Evolutionary conservation across 1,140 invertebrate species (phyloP).

Genomic region (Brachionus manjavacas): DNA sequence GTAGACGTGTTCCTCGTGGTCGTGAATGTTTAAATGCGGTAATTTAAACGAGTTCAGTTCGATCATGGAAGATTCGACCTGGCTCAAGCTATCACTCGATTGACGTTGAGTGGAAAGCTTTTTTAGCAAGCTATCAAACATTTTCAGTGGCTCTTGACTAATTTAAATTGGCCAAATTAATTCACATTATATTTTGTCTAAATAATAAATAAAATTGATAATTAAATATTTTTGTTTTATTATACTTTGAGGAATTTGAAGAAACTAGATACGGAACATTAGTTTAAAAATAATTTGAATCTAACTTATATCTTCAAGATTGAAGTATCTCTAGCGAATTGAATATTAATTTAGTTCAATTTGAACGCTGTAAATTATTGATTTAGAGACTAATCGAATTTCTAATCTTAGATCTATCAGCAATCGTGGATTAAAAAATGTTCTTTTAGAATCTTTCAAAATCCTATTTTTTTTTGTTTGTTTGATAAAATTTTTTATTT

Average conservation of each 20-base stretch:
- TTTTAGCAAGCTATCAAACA: slow-evolving; percentile 13
- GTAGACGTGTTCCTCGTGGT: background rate
- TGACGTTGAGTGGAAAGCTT: slow-evolving; percentile 4
- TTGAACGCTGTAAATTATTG: background rate
- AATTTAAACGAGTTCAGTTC: background rate
- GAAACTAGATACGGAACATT: slow-evolving; percentile 4
- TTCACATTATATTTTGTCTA: slow-evolving; percentile 20
- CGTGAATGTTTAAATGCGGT: background rate
- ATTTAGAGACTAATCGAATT: background rate
- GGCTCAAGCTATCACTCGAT: background rate
- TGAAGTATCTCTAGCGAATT: background rate
- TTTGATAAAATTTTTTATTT: no score
- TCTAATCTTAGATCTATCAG: no score
- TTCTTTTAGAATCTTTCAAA: no score
- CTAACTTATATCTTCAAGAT: background rate
- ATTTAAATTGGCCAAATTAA: background rate
- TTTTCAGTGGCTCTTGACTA: background rate
- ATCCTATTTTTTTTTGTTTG: background rate
- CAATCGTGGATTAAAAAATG: no score
- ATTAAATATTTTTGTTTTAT: background rate
- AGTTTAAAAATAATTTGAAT: background rate
- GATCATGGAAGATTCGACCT: background rate
- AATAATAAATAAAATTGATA: background rate
- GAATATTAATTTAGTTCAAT: background rate
- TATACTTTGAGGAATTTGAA: slow-evolving; percentile 1